phyloP scores from a whole-genome alignment of 2,888 invertebrate species.

The Hirudinaria manillensis region DNA sequence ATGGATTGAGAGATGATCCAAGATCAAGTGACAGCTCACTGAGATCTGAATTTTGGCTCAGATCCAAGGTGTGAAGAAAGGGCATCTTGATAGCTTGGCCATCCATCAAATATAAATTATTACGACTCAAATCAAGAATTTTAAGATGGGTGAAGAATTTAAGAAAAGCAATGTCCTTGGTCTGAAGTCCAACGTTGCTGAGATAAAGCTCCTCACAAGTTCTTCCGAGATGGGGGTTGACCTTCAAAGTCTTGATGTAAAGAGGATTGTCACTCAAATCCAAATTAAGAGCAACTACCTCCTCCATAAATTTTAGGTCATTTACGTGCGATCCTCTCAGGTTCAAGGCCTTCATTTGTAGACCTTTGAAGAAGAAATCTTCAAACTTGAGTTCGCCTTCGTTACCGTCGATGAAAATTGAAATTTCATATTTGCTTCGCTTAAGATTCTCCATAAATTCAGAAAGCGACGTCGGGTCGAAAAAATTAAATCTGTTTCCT shows the following conservation, averaged over 20 bases:
- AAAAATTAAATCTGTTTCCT: constrained; percentile 11
- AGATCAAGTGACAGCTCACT: background rate
- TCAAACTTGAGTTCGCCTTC: background rate
- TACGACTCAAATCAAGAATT: constrained; percentile 37
- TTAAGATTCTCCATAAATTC: constrained; percentile 8
- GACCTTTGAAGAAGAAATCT: constrained; percentile 16
- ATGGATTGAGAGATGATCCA: background rate
- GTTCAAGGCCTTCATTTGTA: background rate
- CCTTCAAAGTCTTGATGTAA: constrained; percentile 4
- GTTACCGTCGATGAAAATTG: constrained; percentile 18
- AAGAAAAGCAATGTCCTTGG: constrained; percentile 16
- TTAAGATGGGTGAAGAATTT: constrained; percentile 32
- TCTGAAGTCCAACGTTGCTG: background rate
- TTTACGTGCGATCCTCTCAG: constrained; percentile 6
- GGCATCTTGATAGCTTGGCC: constrained; percentile 20
- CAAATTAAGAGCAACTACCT: constrained; percentile 1
- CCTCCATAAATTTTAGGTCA: constrained; percentile 12
- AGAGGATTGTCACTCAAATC: constrained; percentile 26
- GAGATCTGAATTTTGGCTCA: constrained; percentile 20
- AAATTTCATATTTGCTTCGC: background rate
- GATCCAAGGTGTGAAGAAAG: constrained; percentile 11
- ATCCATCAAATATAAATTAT: constrained; percentile 35
- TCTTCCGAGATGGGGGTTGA: background rate
- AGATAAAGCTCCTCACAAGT: constrained; percentile 9
- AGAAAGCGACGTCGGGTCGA: background rate